Evolutionary conservation across 1,140 invertebrate genomes (phyloP).

Genomic region (fruit fly (Drosophila melanogaster)): Release_6_plus_ISO1_MT NT_037436.4:20090001-20090500

Average conservation of each 20-base stretch:
- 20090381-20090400: constrained; percentile 23
- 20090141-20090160: constrained; percentile 40
- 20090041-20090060: constrained; percentile 72
- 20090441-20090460: constrained; percentile 54
- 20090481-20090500: constrained; percentile 13
- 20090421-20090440: constrained; percentile 61
- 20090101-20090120: constrained; percentile 74
- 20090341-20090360: constrained; percentile 65
- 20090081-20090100: constrained; percentile 43
- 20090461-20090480: constrained; percentile 56
- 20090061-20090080: constrained; percentile 64
- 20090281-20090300: constrained; percentile 49
- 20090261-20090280: constrained; percentile 59
- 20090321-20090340: constrained; percentile 6
- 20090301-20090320: not conserved
- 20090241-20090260: constrained; percentile 73
- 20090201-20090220: constrained; percentile 15
- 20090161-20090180: constrained; percentile 18
- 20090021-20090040: constrained; percentile 63
- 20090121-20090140: constrained; percentile 71
- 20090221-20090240: constrained; percentile 67
- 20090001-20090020: constrained; percentile 3
- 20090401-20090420: constrained; percentile 37
- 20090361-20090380: constrained; percentile 53
- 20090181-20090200: constrained; percentile 4